Base-by-base conservation (phyloP, 2,113 vertebrate species). In the Pachycephala philippinensis region DNA sequence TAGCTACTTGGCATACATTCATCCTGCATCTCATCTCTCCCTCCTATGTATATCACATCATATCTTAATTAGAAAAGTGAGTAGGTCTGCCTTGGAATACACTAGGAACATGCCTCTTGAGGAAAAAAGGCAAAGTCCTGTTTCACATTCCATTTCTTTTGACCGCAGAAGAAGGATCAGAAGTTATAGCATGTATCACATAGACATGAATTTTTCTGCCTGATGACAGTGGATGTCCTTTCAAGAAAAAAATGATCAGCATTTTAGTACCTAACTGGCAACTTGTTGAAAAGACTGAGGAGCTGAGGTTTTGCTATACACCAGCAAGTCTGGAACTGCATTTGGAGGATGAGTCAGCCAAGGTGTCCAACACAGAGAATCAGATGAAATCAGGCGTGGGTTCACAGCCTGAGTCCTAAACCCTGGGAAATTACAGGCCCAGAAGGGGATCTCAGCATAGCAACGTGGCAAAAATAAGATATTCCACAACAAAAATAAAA, bases 61-160 rank as follows among this genome's bases (percentile, higher is more conserved):
- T 53, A 86, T 89, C 90, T 95, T 93, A 95, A 96, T 95, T 89
- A 94, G 92, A 96, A 95, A 94, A 96, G 68, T 92, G 85, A 93
- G 88, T 66, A 86, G 80, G 64, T 92, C 88, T 92, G 76, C 74
- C 60, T 92, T 87, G 72, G 75, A 90, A 86, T 89, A 86, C 68
- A 28, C 71, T 35, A 74, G 65, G 49, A 95, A 78, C 40, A 40
- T n/a, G 61, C 22, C 68, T 94, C 28, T 77, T 40, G 27, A 81
- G 71, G 40, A 13, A 71, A 77, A 53, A 91, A 93, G 82, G 20
- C 63, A 42, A 92, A 80, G 50, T 35, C 39, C 31, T 54, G 63
- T 63, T 91, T 77, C 44, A 30, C 70, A 50, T 45, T 77, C 76
- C 42, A 19, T 74, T 90, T 86, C 59, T 90, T 90, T 49, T 63